A percentile compares a stretch with the other conserved stretches of the same genome.
These are phyloP conservation scores for Pelusios castaneus DNA, from an alignment of 2,113 vertebrate species.

Conservation along the genomic window DNA sequence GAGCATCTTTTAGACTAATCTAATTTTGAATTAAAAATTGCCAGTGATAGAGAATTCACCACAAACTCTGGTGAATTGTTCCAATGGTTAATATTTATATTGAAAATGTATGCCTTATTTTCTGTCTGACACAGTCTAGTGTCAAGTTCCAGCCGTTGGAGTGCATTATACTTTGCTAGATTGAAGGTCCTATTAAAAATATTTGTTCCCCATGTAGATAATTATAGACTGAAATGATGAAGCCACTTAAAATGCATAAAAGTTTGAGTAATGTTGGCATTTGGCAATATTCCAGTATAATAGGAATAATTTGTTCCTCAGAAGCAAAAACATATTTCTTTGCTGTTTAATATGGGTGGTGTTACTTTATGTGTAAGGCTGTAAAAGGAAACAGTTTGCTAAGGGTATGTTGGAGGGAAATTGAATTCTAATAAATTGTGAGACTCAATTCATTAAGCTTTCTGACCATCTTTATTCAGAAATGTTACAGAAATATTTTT, in stretches of 20 bases:
- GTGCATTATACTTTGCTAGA: neutral
- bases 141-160: neutral
- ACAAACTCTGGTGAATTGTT: neutral
- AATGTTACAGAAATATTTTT: neutral
- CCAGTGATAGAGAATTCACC: neutral
- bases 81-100: neutral
- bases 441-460: neutral
- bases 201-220: neutral
- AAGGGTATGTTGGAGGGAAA: neutral
- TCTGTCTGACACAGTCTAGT: neutral
- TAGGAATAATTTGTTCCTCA: neutral
- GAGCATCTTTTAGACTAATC: neutral
- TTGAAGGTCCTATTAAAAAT: neutral
- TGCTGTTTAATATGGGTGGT: neutral
- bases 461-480: neutral
- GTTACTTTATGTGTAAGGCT: neutral
- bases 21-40: neutral
- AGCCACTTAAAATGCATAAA: neutral
- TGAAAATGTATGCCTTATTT: neutral
- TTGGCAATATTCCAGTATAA: neutral
- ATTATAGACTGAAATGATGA: neutral
- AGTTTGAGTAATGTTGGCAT: neutral
- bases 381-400: neutral
- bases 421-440: neutral
- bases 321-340: neutral